Percentiles rank a stretch among this genome's conserved stretches.
Conservation (phyloP, 23 tunicate species). For the Oikopleura vanhoeffeni region DNA sequence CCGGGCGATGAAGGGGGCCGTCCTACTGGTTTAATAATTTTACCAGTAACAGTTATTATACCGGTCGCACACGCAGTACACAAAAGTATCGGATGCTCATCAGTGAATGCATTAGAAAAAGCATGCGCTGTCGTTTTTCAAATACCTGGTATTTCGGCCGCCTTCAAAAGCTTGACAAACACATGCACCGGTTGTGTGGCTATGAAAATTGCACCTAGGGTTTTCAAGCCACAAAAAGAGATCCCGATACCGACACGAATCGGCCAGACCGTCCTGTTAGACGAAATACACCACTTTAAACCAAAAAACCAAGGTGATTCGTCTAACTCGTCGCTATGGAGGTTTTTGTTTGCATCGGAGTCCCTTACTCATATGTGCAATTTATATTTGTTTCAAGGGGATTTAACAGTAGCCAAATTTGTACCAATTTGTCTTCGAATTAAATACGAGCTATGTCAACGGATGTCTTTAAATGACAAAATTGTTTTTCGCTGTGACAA, state of each 20-base stretch:
- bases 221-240: not conserved
- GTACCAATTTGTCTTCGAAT: not conserved
- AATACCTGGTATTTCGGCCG: not conserved
- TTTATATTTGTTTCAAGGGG: not conserved
- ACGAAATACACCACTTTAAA: not conserved
- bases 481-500: not conserved
- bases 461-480: not conserved
- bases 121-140: not conserved
- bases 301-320: too few relatives aligned
- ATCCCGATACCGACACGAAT: not conserved
- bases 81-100: not conserved
- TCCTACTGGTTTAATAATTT: not conserved
- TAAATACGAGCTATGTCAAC: not conserved
- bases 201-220: not conserved
- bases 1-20: not conserved
- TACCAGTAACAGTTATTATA: not conserved
- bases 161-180: not conserved
- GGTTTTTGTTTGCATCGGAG: not conserved
- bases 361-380: not conserved
- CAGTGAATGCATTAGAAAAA: not conserved
- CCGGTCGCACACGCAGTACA: not conserved
- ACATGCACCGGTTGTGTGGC: not conserved
- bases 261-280: not conserved
- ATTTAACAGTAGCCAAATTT: not conserved
- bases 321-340: not conserved